Percentiles rank a stretch among this genome's conserved stretches.
Conservation (phyloP, 2,797 vertebrate species). For the Chaunax sp. region DNA sequence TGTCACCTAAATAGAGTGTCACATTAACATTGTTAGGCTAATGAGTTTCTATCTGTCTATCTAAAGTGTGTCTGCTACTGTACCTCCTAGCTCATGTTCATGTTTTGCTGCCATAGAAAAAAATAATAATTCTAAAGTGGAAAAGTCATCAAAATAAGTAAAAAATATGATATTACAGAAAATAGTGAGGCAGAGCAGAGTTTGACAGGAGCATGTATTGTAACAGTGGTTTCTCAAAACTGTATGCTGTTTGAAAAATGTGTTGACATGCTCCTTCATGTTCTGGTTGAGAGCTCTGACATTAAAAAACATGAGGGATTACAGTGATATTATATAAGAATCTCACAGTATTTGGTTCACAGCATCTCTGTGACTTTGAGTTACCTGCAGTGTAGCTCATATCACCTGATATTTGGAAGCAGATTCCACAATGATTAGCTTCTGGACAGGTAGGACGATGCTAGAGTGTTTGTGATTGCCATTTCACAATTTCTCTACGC, state of each 20-base stretch:
- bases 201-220: background rate
- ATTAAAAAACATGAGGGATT: slow-evolving; percentile 8
- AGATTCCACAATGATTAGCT: slow-evolving; percentile 29
- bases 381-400: slow-evolving; percentile 33
- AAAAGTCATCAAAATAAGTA: slow-evolving; percentile 5
- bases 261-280: background rate
- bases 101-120: background rate
- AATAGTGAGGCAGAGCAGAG: slow-evolving; percentile 5
- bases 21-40: too few relatives aligned
- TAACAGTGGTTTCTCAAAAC: too few relatives aligned
- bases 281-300: slow-evolving; percentile 22
- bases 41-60: background rate
- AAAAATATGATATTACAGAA: slow-evolving; percentile 22
- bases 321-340: slow-evolving; percentile 20
- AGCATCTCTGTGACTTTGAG: slow-evolving; percentile 21
- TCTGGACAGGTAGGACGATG: slow-evolving; percentile 8
- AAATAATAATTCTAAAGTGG: background rate
- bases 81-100: background rate
- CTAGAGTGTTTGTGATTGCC: slow-evolving; percentile 38
- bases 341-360: slow-evolving; percentile 15
- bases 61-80: background rate
- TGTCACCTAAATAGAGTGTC: too few relatives aligned
- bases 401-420: slow-evolving; percentile 21
- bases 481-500: slow-evolving; percentile 43
- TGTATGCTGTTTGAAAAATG: slow-evolving; percentile 30